Base-by-base conservation (phyloP, 1,140 invertebrate genomes). In the Eumeta japonica region DNA sequence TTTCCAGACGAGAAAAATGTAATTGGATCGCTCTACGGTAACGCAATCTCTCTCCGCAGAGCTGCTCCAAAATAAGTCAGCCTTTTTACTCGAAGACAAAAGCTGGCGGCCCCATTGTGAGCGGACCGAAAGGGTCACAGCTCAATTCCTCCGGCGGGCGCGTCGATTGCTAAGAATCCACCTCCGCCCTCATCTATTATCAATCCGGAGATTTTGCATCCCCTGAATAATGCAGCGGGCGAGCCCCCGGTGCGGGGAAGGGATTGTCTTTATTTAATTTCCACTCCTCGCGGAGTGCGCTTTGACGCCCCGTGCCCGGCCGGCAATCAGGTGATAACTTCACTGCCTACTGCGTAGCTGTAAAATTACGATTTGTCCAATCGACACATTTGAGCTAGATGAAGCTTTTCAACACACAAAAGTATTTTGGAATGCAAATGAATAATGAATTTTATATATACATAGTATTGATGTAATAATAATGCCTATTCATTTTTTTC, bases 211-310 rank as follows among this genome's bases (percentile, higher is more conserved):
- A 52, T 60, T 64, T 62, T 55, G 55, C 58, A 59, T 61, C 58
- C 46, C 56, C 46, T 65, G 58, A 65, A 65, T 62, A 53, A 65
- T 62, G 52, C 58, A 62, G 36, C 36, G 46, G 38, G 16, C 17
- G 32, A 57, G 46, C 46, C 45, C 50, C 47, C 52, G 50, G 49
- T 52, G 52, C 55, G 52, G 50, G 51, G 52, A 60, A 53, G 46
- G 46, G 50, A 62, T 56, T 58, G 51, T 53, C 46, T 35, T 54
- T 53, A 58, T 57, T 61, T 59, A 61, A 61, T 65, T 56, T 62
- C 45, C 45, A 51, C 51, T 48, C 39, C 36, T 35, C 43, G 43
- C 41, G 37, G 48, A 52, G 45, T 57, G 52, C 34, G 38, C 27
- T 33, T 39, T 45, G 43, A 49, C 35, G 37, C 38, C 20, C 33